These are phyloP conservation scores for Limenitis camilla DNA, from an alignment of 2,888 invertebrate species.

Conservation along the genomic window DNA sequence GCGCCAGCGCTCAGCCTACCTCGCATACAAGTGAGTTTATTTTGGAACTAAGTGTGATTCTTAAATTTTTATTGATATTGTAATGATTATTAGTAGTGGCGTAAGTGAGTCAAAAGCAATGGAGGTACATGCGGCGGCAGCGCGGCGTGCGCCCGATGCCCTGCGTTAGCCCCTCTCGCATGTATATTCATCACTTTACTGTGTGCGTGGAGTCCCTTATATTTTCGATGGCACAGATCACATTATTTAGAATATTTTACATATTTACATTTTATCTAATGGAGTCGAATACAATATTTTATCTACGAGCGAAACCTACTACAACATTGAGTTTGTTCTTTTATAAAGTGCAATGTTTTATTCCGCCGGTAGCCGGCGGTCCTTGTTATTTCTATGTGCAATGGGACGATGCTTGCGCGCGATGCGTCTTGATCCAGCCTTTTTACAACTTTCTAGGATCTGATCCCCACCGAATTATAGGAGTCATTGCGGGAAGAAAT, in stretches of 20 bases:
- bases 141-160: constrained; percentile 29
- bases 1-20: constrained; percentile 77
- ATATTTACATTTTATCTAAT: constrained; percentile 74
- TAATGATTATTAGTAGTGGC: constrained; percentile 74
- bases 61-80: constrained; percentile 77
- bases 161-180: constrained; percentile 34
- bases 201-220: constrained; percentile 72
- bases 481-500: too few relatives aligned
- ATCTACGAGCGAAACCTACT: constrained; percentile 73
- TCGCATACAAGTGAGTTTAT: constrained; percentile 85
- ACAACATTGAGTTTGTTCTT: constrained; percentile 74
- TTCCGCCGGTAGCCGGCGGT: constrained; percentile 70
- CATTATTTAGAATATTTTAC: constrained; percentile 73
- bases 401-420: constrained; percentile 49
- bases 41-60: constrained; percentile 85
- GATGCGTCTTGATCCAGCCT: constrained; percentile 38
- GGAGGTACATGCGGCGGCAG: constrained; percentile 45
- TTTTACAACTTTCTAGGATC: constrained; percentile 37
- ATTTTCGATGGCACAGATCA: constrained; percentile 72
- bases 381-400: constrained; percentile 69
- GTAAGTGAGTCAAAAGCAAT: constrained; percentile 64
- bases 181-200: constrained; percentile 53
- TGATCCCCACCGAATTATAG: too few relatives aligned
- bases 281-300: constrained; percentile 74
- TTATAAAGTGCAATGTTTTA: constrained; percentile 73